A percentile compares a stretch with the other conserved stretches of the same genome.
phyloP scores from a whole-genome alignment of 2,113 vertebrate genomes.

The Passer montanus region DNA sequence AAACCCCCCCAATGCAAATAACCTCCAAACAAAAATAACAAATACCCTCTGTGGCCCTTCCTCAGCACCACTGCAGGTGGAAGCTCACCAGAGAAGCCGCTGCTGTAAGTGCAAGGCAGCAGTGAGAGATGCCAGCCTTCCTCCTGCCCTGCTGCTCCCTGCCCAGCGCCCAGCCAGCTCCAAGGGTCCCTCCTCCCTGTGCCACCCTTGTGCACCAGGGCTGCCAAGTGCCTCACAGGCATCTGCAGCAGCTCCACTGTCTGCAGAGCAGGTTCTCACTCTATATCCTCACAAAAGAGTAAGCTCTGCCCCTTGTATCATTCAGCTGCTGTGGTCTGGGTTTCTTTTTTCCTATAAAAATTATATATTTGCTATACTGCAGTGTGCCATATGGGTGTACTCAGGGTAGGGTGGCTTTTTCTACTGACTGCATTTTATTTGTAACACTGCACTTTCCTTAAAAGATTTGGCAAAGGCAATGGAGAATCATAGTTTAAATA shows the following conservation, averaged over 20 bases:
- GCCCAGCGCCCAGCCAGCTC: neutral
- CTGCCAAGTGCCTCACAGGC: slow-evolving; percentile 37
- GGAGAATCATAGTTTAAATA: slow-evolving; percentile 35
- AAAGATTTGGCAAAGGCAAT: slow-evolving; percentile 54
- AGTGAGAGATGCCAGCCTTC: neutral
- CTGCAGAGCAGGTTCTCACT: slow-evolving; percentile 48
- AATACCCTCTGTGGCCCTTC: neutral
- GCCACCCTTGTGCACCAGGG: neutral
- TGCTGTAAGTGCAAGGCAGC: neutral
- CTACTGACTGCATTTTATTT: slow-evolving; percentile 22
- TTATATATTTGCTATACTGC: slow-evolving; percentile 1
- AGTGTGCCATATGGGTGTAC: slow-evolving; percentile 18
- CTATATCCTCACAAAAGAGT: neutral
- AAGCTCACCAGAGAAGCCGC: neutral
- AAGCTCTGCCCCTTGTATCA: neutral
- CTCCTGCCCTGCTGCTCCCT: neutral
- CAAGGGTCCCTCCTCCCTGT: neutral
- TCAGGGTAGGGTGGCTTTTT: slow-evolving; percentile 11
- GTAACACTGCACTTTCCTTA: slow-evolving; percentile 43
- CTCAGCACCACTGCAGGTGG: neutral
- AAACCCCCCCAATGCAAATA: neutral
- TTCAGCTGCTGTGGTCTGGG: slow-evolving; percentile 4
- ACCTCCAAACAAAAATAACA: neutral
- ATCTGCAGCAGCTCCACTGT: slow-evolving; percentile 5
- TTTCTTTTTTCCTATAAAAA: neutral